Percentiles rank a stretch among this genome's conserved stretches.
Conservation (phyloP, 2,113 vertebrate species). For the Edolisoma coerulescens region DNA sequence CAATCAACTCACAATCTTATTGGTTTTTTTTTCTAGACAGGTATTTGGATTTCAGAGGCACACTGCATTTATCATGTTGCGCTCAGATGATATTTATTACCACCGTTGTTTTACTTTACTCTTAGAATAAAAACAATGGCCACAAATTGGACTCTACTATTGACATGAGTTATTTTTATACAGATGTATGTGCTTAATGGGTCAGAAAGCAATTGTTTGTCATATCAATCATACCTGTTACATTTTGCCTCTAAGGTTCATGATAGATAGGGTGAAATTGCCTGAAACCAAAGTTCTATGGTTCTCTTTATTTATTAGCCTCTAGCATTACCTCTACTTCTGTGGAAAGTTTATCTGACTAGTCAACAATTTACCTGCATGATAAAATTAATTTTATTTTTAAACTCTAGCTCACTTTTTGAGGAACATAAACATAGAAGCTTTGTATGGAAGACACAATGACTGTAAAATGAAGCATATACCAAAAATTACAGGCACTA, state of each 20-base stretch:
- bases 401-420: neutral
- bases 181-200: neutral
- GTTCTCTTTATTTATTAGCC: neutral
- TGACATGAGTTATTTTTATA: neutral
- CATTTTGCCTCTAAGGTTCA: neutral
- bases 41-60: neutral
- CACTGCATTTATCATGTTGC: neutral
- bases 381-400: neutral
- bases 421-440: neutral
- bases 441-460: neutral
- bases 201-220: constrained; percentile 3
- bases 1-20: neutral
- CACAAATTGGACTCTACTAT: neutral
- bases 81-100: neutral
- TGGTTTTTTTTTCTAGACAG: neutral
- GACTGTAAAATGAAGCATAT: neutral
- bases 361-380: neutral
- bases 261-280: neutral
- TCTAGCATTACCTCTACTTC: neutral
- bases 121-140: neutral
- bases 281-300: neutral
- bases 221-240: neutral
- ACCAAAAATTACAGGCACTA: neutral
- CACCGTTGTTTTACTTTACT: neutral
- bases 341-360: neutral